Percentiles rank a stretch among this genome's conserved stretches.
Conservation (phyloP, 1,140 invertebrate species). For the Leucophenga varia region DNA sequence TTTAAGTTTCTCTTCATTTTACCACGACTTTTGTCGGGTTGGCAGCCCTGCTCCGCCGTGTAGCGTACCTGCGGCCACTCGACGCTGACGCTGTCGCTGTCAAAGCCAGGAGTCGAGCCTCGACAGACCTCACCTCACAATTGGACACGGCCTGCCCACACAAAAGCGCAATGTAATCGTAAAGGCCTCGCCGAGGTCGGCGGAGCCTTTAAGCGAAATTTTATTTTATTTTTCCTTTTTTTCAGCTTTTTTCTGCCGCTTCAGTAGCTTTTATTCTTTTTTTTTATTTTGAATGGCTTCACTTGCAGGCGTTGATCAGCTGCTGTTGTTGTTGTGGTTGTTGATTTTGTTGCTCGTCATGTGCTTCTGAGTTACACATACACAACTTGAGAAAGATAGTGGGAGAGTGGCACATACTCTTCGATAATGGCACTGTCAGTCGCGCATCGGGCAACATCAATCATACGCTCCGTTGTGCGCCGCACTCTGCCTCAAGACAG, state of each 20-base stretch:
- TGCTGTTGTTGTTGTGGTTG: slow-evolving; percentile 5
- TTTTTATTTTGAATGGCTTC: slow-evolving; percentile 14
- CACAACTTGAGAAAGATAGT: too few relatives aligned
- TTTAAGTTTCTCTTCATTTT: too few relatives aligned
- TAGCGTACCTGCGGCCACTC: slow-evolving; percentile 15
- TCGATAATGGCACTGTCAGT: slow-evolving; percentile 40
- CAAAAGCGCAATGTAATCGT: too few relatives aligned
- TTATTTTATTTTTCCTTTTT: too few relatives aligned
- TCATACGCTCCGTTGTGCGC: slow-evolving; percentile 37
- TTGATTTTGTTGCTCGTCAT: slow-evolving; percentile 24
- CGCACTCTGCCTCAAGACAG: slow-evolving; percentile 26
- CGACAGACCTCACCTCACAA: too few relatives aligned
- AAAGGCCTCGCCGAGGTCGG: too few relatives aligned
- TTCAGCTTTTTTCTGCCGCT: too few relatives aligned
- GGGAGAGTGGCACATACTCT: slow-evolving; percentile 26
- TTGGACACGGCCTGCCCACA: too few relatives aligned
- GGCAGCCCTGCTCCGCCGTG: slow-evolving; percentile 13
- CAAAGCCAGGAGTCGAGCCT: slow-evolving; percentile 19
- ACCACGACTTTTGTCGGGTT: slow-evolving; percentile 21
- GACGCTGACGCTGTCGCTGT: too few relatives aligned
- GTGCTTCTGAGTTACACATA: slow-evolving; percentile 18
- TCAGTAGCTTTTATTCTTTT: slow-evolving; percentile 11
- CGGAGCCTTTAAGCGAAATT: too few relatives aligned
- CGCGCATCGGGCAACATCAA: slow-evolving; percentile 41
- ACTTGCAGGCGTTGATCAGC: slow-evolving; percentile 4